phyloP scores from a whole-genome alignment of 37 sponge, comb jelly and placozoan species.

The Diacarnus erythraeanus region DNA sequence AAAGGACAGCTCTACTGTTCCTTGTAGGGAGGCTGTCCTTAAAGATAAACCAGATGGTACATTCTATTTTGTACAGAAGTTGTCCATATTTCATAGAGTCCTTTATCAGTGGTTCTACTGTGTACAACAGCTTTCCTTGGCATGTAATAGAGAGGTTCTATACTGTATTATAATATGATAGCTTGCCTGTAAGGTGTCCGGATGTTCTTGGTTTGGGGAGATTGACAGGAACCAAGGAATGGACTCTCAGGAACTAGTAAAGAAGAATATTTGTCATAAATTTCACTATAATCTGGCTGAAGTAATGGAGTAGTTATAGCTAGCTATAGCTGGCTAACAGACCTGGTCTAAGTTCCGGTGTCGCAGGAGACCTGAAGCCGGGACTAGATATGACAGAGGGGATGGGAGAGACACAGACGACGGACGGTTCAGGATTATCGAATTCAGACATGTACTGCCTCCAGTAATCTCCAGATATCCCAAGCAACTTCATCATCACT shows the following conservation, averaged over 20 bases:
- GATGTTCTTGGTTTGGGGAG: slow-evolving; percentile 19
- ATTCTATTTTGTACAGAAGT: no score
- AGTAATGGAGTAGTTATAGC: no score
- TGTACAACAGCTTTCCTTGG: background rate
- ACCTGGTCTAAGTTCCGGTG: slow-evolving; percentile 78
- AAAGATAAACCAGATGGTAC: no score
- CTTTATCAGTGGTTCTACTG: no score
- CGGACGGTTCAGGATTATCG: slow-evolving; percentile 50
- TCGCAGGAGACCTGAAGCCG: slow-evolving; percentile 47
- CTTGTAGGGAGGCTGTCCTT: no score
- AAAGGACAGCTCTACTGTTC: no score
- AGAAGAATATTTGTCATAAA: no score
- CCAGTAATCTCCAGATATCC: slow-evolving; percentile 79
- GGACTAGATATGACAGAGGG: slow-evolving; percentile 29
- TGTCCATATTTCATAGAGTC: no score
- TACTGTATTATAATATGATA: no score
- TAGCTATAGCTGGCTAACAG: no score
- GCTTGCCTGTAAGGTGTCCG: no score
- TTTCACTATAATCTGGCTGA: no score
- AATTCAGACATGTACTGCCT: slow-evolving; percentile 62
- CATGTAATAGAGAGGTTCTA: slow-evolving; percentile 2
- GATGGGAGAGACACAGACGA: slow-evolving; percentile 20
- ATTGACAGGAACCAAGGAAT: slow-evolving; percentile 73
- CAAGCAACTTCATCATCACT: slow-evolving; percentile 66
- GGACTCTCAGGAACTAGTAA: slow-evolving; percentile 83